Evolutionary conservation across 2,888 invertebrate species (phyloP).

Genomic region (Cremastinae sp.): DNA sequence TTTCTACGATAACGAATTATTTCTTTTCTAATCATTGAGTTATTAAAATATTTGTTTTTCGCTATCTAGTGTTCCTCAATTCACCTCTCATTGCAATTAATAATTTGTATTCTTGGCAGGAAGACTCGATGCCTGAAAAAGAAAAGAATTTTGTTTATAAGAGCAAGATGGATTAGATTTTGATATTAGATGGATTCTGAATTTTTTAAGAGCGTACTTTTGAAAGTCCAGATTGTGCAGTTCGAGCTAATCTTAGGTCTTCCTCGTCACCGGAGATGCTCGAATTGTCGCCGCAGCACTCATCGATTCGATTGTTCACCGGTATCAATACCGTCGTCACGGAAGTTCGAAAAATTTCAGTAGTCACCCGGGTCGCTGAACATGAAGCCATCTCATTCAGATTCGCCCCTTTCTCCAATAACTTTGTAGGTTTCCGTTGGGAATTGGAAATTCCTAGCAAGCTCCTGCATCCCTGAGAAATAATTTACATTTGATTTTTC

Average conservation of each 20-base stretch:
- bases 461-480: constrained; percentile 47
- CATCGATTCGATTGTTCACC: constrained; percentile 42
- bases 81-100: constrained; percentile 32
- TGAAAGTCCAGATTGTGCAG: constrained; percentile 85
- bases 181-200: too few species aligned
- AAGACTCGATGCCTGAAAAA: constrained; percentile 42
- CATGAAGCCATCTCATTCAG: constrained; percentile 31
- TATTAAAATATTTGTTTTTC: constrained; percentile 22
- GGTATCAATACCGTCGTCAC: constrained; percentile 60
- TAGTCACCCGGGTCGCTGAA: constrained; percentile 36
- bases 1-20: neutral
- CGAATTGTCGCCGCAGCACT: constrained; percentile 81
- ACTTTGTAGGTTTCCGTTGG: constrained; percentile 49
- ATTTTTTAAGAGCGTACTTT: constrained; percentile 81
- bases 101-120: constrained; percentile 34
- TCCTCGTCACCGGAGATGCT: constrained; percentile 82
- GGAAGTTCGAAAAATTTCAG: constrained; percentile 45
- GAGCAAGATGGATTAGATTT: too few species aligned
- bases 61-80: constrained; percentile 40
- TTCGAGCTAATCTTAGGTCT: constrained; percentile 85
- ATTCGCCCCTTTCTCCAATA: constrained; percentile 18
- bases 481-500: neutral
- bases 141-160: neutral
- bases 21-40: neutral
- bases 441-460: constrained; percentile 37